Percentiles rank a stretch among this genome's conserved stretches.
These are phyloP conservation scores for Amphipoea oculea DNA, from an alignment of 2,888 invertebrate species.

Conservation along the genomic window DNA sequence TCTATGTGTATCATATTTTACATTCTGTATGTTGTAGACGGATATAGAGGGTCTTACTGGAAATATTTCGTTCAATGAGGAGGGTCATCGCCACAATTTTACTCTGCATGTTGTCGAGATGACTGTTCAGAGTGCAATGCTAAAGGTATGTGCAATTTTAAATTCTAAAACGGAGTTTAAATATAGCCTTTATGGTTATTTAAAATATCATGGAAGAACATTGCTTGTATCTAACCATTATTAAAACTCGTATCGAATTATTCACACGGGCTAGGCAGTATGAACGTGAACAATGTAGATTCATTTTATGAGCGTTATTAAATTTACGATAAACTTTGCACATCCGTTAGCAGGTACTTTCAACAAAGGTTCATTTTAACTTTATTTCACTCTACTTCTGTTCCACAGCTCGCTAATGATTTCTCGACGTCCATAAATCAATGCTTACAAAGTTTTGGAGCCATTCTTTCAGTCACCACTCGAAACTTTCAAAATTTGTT, in stretches of 20 bases:
- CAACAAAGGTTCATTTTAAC: constrained; percentile 75
- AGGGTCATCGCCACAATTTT: constrained; percentile 96
- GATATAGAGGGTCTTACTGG: constrained; percentile 97
- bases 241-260: neutral
- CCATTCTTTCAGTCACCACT: constrained; percentile 71
- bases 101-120: constrained; percentile 97
- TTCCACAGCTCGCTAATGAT: constrained; percentile 75
- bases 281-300: constrained; percentile 41
- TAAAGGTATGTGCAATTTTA: constrained; percentile 91
- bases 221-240: neutral
- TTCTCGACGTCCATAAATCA: constrained; percentile 78
- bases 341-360: constrained; percentile 66
- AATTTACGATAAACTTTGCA: constrained; percentile 65
- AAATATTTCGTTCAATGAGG: constrained; percentile 97
- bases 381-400: constrained; percentile 74
- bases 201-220: no score
- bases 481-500: constrained; percentile 68
- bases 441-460: constrained; percentile 70
- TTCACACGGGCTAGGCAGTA: constrained; percentile 12
- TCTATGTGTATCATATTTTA: neutral
- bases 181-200: neutral
- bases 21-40: constrained; percentile 90
- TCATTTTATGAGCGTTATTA: constrained; percentile 61
- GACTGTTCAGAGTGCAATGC: constrained; percentile 98
- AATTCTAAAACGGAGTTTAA: neutral